Evolutionary conservation across 2,888 invertebrate species (phyloP).

Genomic region (Autographa gamma): DNA sequence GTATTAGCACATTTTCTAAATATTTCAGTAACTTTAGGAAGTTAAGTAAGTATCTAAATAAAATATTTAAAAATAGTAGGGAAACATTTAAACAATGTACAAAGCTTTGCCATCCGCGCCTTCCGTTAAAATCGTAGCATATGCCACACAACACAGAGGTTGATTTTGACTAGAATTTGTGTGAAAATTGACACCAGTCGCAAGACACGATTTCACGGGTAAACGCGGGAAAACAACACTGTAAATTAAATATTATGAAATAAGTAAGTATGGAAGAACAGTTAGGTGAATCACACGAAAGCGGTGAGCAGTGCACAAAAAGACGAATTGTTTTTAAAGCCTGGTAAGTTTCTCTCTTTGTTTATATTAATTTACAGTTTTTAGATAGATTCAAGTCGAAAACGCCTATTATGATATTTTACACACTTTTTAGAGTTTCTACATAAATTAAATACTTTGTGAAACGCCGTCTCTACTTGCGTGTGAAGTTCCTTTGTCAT

Average conservation of each 20-base stretch:
- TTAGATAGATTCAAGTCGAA: not conserved
- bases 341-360: not conserved
- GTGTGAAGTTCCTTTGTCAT: slow-evolving; percentile 4
- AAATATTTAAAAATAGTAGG: not conserved
- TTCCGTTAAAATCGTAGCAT: slow-evolving; percentile 58
- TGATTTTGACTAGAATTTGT: slow-evolving; percentile 68
- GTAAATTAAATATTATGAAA: slow-evolving; percentile 51
- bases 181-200: slow-evolving; percentile 73
- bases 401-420: not conserved
- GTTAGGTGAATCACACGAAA: slow-evolving; percentile 25
- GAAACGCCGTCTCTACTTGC: not conserved
- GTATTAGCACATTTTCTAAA: no score
- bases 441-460: not conserved
- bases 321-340: slow-evolving; percentile 7
- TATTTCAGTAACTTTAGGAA: no score
- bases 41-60: no score
- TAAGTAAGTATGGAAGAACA: slow-evolving; percentile 36
- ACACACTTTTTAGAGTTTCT: not conserved
- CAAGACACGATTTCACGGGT: slow-evolving; percentile 70
- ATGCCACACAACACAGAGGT: slow-evolving; percentile 26
- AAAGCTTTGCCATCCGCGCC: slow-evolving; percentile 43
- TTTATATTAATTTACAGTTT: not conserved
- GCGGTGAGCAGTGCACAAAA: not conserved
- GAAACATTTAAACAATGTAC: not conserved
- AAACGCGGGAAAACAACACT: slow-evolving; percentile 68